Evolutionary conservation across 2,888 invertebrate species (phyloP).

Genomic region (Poecilobothrus nobilitatus): DNA sequence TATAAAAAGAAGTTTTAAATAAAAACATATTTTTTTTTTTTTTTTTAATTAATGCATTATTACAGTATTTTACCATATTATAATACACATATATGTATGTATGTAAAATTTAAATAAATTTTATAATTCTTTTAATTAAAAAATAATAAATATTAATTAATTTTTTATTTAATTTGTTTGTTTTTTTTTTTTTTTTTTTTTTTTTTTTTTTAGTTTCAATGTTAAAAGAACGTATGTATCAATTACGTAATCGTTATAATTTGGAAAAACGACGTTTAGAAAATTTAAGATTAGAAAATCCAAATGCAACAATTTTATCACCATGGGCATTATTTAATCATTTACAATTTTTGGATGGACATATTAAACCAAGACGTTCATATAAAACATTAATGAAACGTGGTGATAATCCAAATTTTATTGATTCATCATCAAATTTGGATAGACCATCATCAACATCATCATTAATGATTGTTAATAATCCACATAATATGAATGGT

Average conservation of each 20-base stretch:
- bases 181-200: too few species aligned
- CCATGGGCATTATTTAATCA: slow-evolving; percentile 43
- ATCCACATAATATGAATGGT: not conserved
- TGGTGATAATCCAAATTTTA: not conserved
- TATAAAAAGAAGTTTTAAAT: too few species aligned
- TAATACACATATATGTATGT: too few species aligned
- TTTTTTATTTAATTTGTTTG: too few species aligned
- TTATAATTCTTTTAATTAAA: too few species aligned
- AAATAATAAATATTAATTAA: too few species aligned
- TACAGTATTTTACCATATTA: too few species aligned
- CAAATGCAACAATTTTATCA: slow-evolving; percentile 30
- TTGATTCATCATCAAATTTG: not conserved
- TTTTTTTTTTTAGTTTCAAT: slow-evolving; percentile 33
- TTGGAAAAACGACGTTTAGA: slow-evolving; percentile 43
- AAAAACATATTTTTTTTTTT: too few species aligned
- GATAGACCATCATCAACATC: slow-evolving; percentile 5
- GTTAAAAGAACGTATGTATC: slow-evolving; percentile 43
- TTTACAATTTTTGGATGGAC: slow-evolving; percentile 40
- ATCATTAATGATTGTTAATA: slow-evolving; percentile 7
- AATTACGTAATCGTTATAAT: slow-evolving; percentile 44
- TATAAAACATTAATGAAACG: slow-evolving; percentile 35
- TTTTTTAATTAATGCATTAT: too few species aligned
- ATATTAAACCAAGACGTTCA: slow-evolving; percentile 40
- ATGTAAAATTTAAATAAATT: too few species aligned
- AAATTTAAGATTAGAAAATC: slow-evolving; percentile 31